Percentiles rank a stretch among this genome's conserved stretches.
phyloP scores from a whole-genome alignment of 2,797 vertebrate genomes.

The Galaxias olidus region DNA sequence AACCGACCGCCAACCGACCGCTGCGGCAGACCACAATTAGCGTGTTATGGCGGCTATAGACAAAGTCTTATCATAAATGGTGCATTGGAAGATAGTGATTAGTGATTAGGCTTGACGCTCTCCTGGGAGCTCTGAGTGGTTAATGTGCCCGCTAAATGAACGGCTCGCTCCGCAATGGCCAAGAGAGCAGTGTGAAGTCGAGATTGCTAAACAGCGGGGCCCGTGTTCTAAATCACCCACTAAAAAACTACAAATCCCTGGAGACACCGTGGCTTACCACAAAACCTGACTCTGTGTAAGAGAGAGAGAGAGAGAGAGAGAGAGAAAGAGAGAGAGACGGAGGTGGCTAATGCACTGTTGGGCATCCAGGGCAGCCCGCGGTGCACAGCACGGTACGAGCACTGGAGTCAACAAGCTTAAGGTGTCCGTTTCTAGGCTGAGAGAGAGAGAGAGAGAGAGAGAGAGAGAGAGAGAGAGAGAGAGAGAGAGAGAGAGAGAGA shows the following conservation, averaged over 20 bases:
- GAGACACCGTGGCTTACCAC: constrained; percentile 73
- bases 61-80: constrained; percentile 69
- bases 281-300: constrained; percentile 67
- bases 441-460: background rate
- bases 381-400: constrained; percentile 57
- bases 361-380: constrained; percentile 53
- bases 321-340: constrained; percentile 57
- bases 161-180: constrained; percentile 67
- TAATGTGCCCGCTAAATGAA: constrained; percentile 76
- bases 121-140: constrained; percentile 73
- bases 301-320: constrained; percentile 62
- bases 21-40: constrained; percentile 51
- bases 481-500: constrained; percentile 53
- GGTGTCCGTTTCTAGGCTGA: constrained; percentile 65
- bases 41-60: constrained; percentile 54
- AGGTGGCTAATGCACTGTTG: constrained; percentile 71
- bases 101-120: constrained; percentile 71
- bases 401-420: constrained; percentile 73
- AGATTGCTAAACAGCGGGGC: constrained; percentile 69
- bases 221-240: constrained; percentile 67
- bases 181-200: constrained; percentile 62
- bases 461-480: constrained; percentile 25
- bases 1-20: constrained; percentile 38
- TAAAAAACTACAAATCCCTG: constrained; percentile 72
- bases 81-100: constrained; percentile 74